Conservation (phyloP, 1,140 invertebrate species). For the Leptopilina boulardi region DNA sequence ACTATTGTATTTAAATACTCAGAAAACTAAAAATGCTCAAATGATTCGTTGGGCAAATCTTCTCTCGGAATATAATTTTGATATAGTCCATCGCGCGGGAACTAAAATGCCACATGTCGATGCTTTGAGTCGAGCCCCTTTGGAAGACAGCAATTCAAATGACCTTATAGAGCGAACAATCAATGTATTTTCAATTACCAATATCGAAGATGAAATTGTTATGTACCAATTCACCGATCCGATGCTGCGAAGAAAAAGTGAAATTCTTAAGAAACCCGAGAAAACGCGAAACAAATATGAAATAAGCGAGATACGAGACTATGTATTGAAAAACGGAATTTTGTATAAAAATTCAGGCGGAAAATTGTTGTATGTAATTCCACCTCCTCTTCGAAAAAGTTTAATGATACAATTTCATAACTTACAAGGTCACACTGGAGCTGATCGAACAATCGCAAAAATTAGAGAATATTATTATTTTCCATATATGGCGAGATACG, state of each 20-base stretch:
- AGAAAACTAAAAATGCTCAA: slow-evolving; percentile 34
- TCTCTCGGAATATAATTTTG: slow-evolving; percentile 60
- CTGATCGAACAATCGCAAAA: slow-evolving; percentile 27
- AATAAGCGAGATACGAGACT: slow-evolving; percentile 33
- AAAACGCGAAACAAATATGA: slow-evolving; percentile 12
- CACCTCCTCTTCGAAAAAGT: slow-evolving; percentile 28
- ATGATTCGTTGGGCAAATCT: slow-evolving; percentile 51
- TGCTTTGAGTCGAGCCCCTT: slow-evolving; percentile 54
- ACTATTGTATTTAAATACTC: not conserved
- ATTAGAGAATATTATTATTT: slow-evolving; percentile 36
- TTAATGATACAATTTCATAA: slow-evolving; percentile 40
- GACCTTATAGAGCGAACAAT: not conserved
- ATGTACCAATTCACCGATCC: slow-evolving; percentile 39
- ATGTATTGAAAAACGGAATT: too few relatives aligned
- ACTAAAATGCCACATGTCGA: slow-evolving; percentile 59
- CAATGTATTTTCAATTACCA: slow-evolving; percentile 34
- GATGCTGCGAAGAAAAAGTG: slow-evolving; percentile 24
- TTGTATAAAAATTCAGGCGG: slow-evolving; percentile 26
- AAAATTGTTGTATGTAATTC: slow-evolving; percentile 35
- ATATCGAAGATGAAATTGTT: slow-evolving; percentile 34
- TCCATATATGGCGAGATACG: slow-evolving; percentile 21
- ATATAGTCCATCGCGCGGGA: slow-evolving; percentile 57
- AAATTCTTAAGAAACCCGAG: slow-evolving; percentile 11
- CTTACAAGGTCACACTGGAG: slow-evolving; percentile 35
- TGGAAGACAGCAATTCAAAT: not conserved